Evolutionary conservation across 2,888 invertebrate genomes (phyloP).

Genomic region (Mantis religiosa): DNA sequence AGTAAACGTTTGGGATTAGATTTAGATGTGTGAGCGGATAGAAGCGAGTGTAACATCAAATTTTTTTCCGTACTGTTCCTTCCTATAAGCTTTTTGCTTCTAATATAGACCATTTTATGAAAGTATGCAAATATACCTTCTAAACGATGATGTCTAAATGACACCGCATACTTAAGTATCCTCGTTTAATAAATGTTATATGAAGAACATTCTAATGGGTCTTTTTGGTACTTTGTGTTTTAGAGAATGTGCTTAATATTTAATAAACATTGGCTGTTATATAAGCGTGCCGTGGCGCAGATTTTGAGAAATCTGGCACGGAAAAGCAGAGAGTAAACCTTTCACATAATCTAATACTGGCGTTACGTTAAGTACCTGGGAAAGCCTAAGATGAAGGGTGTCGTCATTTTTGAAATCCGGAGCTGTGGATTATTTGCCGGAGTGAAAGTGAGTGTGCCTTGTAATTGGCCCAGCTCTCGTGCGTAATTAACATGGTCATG

Average conservation of each 20-base stretch:
- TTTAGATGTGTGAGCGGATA: too few relatives aligned
- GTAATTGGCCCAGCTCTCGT: background rate
- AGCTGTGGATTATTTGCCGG: background rate
- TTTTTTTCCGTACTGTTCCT: too few relatives aligned
- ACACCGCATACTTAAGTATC: background rate
- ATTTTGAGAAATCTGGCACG: background rate
- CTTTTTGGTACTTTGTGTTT: background rate
- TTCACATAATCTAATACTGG: background rate
- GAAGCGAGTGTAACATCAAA: too few relatives aligned
- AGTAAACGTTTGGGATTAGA: too few relatives aligned
- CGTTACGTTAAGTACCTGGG: background rate
- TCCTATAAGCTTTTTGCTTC: too few relatives aligned
- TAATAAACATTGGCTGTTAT: background rate
- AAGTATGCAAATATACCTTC: too few relatives aligned
- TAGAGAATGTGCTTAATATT: background rate
- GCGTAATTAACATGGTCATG: background rate
- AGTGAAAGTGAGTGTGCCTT: background rate
- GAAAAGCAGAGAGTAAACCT: background rate
- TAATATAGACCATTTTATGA: too few relatives aligned
- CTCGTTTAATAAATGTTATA: background rate
- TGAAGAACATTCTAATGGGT: background rate
- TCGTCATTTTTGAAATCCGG: background rate
- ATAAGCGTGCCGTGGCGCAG: background rate
- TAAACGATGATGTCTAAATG: too few relatives aligned
- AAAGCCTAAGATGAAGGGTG: background rate